These are phyloP conservation scores for Anoplius nigerrimus DNA, from an alignment of 2,888 invertebrate genomes.

Conservation along the genomic window DNA sequence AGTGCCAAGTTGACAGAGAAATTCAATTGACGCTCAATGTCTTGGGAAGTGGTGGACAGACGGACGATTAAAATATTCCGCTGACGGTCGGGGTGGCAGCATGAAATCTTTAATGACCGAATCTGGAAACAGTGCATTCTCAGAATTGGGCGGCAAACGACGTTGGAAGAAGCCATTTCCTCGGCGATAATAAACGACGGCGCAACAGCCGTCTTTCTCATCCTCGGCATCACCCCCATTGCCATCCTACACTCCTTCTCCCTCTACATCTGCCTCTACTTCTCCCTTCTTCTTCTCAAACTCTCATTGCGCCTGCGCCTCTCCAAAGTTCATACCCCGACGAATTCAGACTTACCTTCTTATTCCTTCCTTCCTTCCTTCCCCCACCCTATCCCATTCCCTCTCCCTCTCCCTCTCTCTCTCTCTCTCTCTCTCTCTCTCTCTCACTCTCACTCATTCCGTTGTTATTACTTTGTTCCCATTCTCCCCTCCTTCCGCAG, in stretches of 20 bases:
- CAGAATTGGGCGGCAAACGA: slow-evolving; percentile 36
- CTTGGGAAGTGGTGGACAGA: no score
- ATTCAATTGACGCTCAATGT: no score
- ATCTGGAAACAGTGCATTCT: slow-evolving; percentile 17
- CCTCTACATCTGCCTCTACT: background rate
- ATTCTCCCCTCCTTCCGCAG: slow-evolving; percentile 53
- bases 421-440: no score
- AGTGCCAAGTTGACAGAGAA: no score
- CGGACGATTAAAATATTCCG: background rate
- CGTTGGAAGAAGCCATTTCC: slow-evolving; percentile 44
- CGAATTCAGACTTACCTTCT: slow-evolving; percentile 58
- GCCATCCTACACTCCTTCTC: slow-evolving; percentile 14
- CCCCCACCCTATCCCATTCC: no score
- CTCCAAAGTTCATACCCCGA: slow-evolving; percentile 41
- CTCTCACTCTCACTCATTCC: slow-evolving; percentile 47
- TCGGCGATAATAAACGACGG: slow-evolving; percentile 47
- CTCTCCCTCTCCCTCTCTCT: background rate
- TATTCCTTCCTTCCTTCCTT: slow-evolving; percentile 39
- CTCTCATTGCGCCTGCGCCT: slow-evolving; percentile 46
- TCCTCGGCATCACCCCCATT: background rate
- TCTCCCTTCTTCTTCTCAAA: no score
- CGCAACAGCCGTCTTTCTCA: slow-evolving; percentile 16
- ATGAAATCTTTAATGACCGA: slow-evolving; percentile 8
- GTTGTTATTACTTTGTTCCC: slow-evolving; percentile 69
- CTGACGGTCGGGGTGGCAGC: background rate